Base-by-base conservation (phyloP, 2,888 invertebrate genomes). In the Cephonodes hylas region DNA sequence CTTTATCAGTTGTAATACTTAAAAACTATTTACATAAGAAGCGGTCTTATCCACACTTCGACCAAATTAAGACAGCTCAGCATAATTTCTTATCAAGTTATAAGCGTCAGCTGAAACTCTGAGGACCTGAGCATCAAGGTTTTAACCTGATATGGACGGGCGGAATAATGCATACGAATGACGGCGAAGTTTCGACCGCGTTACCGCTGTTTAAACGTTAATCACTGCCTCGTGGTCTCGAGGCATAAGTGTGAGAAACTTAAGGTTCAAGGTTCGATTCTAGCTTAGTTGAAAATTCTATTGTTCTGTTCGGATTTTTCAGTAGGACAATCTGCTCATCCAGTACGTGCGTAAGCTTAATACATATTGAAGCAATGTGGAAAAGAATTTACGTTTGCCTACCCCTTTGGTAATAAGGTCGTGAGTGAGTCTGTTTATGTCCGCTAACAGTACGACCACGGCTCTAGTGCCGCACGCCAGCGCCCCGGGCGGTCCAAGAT, bases 401-500 rank as follows among this genome's bases (percentile, higher is more conserved):
- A n/a, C n/a, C n/a, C n/a, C n/a, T n/a, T n/a, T n/a, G n/a, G n/a
- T n/a, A n/a, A n/a, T n/a, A n/a, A n/a, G n/a, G n/a, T n/a, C n/a
- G n/a, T n/a, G n/a, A n/a, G n/a, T n/a, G n/a, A n/a, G n/a, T n/a
- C n/a, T n/a, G n/a, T n/a, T n/a, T n/a, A 18, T 42, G 42, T 13
- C 46, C 82, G 81, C 83, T 78, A 8, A 15, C 53, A 81, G 34
- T 72, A 61, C 53, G 56, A 59, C 76, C 72, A 42, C 66, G 61
- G 66, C 18, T 59, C 58, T 42, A 59, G 60, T 71, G 62, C 66
- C 71, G 75, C 85, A 85, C 84, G 85, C 84, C 70, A 66, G 61
- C 70, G 80, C 86, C 79, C 70, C 76, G 71, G 84, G 86, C 84
- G 77, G 72, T 68, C 75, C 71, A 68, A 80, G 83, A 82, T 86